Evolutionary conservation across 2,113 vertebrate species (phyloP), one percentile per base, ranked within the genome.

Genomic region (Carassius auratus): DNA sequence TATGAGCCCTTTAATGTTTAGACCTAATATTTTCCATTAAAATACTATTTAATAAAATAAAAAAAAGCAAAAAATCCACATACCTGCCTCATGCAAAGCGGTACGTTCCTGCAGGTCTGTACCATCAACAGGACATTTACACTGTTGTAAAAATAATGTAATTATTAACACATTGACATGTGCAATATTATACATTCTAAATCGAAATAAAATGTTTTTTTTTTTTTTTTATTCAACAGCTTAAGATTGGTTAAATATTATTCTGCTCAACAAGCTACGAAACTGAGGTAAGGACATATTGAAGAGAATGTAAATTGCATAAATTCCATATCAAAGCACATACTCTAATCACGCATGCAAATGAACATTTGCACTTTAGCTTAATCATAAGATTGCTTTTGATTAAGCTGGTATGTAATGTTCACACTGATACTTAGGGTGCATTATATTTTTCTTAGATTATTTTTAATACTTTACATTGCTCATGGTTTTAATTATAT

Each of bases 31-130:
- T 26, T 26, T 26, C 26, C 26, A 26, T 26, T 26, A 26, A 26
- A 26, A 26, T 26, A 26, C 26, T 26, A 26, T 26, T 26, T 26
- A 26, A 26, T 26, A 26, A 26, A 26, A 26, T 26, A 26, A 26
- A 26, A 7, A 7, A 82, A n/a, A 82, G 52, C 14, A 55, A 52
- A 48, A 50, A 66, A 48, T 71, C 15, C 61, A 36, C 88, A 92
- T 61, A 96, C 96, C 96, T 90, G 96, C 96, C 86, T 97, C 96
- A 12, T 97, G 96, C 77, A 97, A 94, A 19, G 96, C 95, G 0
- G 96, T 96, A 83, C 95, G 93, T 2, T 96, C 95, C n/a, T 96
- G 95, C 21, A 95, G 91, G 91, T 97, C 96, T 83, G 89, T 89
- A 0, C 94, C 94, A 83, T 96, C 96, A 0, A 96, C 95, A 0